A percentile compares a stretch with the other conserved stretches of the same genome.
phyloP scores from a whole-genome alignment of 2,113 vertebrate genomes.

The Austrofundulus limnaeus region DNA sequence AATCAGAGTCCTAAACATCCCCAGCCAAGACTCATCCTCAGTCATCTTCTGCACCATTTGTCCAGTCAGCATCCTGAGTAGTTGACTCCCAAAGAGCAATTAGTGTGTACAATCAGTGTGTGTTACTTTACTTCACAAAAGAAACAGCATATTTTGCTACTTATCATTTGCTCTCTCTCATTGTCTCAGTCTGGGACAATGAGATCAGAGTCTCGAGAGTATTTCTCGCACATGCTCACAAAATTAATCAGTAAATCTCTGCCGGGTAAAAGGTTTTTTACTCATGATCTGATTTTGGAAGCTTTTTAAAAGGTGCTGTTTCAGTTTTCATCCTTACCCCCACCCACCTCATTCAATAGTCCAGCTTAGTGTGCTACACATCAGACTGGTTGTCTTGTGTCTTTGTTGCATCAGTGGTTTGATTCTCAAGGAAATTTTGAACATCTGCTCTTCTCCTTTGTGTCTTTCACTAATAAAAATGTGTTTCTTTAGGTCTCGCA shows the following conservation, averaged over 20 bases:
- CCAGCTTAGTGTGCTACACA: not conserved
- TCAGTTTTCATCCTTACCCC: slow-evolving; percentile 15
- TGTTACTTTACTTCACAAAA: slow-evolving; percentile 6
- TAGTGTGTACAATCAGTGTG: slow-evolving; percentile 8
- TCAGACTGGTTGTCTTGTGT: slow-evolving; percentile 11
- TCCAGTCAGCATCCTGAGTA: slow-evolving; percentile 48
- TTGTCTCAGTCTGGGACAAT: not conserved
- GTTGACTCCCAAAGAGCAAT: slow-evolving; percentile 49
- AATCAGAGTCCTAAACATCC: not conserved
- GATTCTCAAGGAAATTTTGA: too few relatives aligned
- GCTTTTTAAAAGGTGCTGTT: slow-evolving; percentile 5
- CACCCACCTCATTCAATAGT: not conserved
- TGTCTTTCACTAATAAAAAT: too few relatives aligned
- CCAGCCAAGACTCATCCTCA: slow-evolving; percentile 37
- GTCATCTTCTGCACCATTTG: slow-evolving; percentile 49
- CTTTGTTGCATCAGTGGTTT: not conserved
- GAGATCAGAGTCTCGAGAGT: not conserved
- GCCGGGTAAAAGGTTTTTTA: slow-evolving; percentile 16
- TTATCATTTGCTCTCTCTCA: not conserved
- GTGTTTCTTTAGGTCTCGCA: not conserved
- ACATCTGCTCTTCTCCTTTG: too few relatives aligned
- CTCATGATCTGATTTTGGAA: slow-evolving; percentile 35
- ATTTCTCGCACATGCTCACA: slow-evolving; percentile 8
- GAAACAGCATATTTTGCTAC: slow-evolving; percentile 1
- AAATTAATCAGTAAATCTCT: slow-evolving; percentile 17